Base-by-base conservation (phyloP, 2,888 invertebrate species). In the Agonopterix alstromeriana region DNA sequence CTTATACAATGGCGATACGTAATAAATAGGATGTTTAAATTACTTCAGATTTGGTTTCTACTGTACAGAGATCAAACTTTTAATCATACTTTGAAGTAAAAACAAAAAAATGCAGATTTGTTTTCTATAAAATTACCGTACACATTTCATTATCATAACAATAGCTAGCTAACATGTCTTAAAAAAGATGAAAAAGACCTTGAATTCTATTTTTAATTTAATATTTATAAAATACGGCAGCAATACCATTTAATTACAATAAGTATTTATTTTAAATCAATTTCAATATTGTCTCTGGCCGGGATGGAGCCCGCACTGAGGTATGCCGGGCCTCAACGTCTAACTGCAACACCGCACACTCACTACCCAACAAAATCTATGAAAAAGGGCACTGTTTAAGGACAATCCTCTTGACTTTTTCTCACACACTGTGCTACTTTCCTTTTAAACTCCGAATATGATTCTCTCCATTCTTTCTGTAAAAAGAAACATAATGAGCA, bases 391-490 rank as follows among this genome's bases (percentile, higher is more conserved):
- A 85, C 88, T 90, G 84, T 86, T 88, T 95, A 96, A 93, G 95
- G 94, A 94, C 96, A 95, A 91, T 97, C 97, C 90, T 99, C 98
- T 93, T 98, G 98, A 92, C 98, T 98, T 91, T 96, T 97, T 90
- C 98, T 93, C 78, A 99, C 98, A 92, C 98, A 98, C 89, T 95
- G 94, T 72, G 98, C 97, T 79, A 99, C 98, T 93, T 97, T 97
- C 89, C 96, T 93, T 92, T 98, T 98, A 91, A 98, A 99, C 90
- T 97, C 98, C 86, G 94, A 91, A 91, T 96, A 97, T 85, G 96
- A 95, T 91, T 98, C 98, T 90, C 98, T 93, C 97, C 98, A 98
- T 92, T 98, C 97, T 94, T 99, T 99, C 97, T 97, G 91, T 69
- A 92, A 91, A 83, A 81, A 86, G 80, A 87, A 88, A 78, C 67